Base-by-base conservation (phyloP, 2,797 vertebrate species). In the Rallus crepitans region DNA sequence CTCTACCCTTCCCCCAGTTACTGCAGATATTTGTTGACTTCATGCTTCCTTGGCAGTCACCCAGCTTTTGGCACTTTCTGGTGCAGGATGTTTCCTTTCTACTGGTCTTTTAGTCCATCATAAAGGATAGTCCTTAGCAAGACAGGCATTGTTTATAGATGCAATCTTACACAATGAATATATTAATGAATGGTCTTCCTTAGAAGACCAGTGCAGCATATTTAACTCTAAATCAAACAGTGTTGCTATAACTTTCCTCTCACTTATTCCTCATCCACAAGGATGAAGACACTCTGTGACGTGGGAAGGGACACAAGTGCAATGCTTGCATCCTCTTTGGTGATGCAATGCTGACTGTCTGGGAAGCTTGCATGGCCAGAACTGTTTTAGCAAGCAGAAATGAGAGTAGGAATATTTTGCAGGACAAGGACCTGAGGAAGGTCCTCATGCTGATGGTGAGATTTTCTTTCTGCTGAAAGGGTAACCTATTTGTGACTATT, bases 281-380 rank as follows among this genome's bases (percentile, higher is more conserved):
- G 10, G 35, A 60, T 39, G 8, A 50, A 24, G 21, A 68, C 3
- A 17, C 3, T 28, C 30, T 23, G 15, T 37, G 15, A 80, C 16
- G 10, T 39, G 21, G 61, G 27, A 24, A 6, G 15, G 59, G 45
- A 37, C 16, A 6, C 17, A 37, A 30, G 12, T 31, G 16, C 19
- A 56, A 39, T 7, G 8, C 25, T 82, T 71, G 12, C 65, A 60
- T 31, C 15, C 30, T 53, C 42, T 71, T 75, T 37, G 35, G 4
- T 48, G 57, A 37, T n/a, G 13, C 25, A 45, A 56, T 17, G 6
- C 7, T 42, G 53, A 82, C n/a, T 14, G 4, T 16, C 16, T 76
- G 7, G 6, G 21, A 33, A 9, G 4, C 3, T 89, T 2, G 1
- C 12, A 20, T 0, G 2, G 17, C 21, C 14, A 30, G 31, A 64